phyloP scores from a whole-genome alignment of 2,113 vertebrate genomes.

The Xiphophorus couchianus region DNA sequence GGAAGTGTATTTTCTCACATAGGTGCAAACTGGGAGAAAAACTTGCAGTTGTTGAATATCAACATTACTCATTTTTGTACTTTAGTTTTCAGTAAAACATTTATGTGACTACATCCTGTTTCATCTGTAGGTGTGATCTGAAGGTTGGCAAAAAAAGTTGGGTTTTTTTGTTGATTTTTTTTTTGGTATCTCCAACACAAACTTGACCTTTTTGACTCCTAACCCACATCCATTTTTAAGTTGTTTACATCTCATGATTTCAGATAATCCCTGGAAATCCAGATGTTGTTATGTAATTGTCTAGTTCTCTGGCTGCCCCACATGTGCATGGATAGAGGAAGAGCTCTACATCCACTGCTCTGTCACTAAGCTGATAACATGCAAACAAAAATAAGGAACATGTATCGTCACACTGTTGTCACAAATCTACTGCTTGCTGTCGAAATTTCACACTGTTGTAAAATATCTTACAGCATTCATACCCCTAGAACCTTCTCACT shows the following conservation, averaged over 20 bases:
- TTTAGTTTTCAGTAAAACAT: neutral
- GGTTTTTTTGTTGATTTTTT: no score
- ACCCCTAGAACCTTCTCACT: neutral
- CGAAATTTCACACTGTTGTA: neutral
- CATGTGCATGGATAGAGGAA: slow-evolving; percentile 20
- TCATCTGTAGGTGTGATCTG: neutral
- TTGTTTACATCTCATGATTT: slow-evolving; percentile 19
- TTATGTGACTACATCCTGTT: neutral
- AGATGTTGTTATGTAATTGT: slow-evolving; percentile 64
- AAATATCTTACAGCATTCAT: neutral
- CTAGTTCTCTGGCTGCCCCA: slow-evolving; percentile 39
- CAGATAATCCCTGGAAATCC: slow-evolving; percentile 62
- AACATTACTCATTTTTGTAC: neutral
- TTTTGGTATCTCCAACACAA: neutral
- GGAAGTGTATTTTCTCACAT: neutral
- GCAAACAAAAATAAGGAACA: neutral
- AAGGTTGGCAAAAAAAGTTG: neutral
- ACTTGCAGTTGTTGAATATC: neutral
- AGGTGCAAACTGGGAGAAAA: neutral
- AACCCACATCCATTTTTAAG: slow-evolving; percentile 8
- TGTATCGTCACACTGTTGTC: neutral
- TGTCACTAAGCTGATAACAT: neutral
- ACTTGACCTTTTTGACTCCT: slow-evolving; percentile 5
- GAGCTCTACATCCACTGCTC: slow-evolving; percentile 38
- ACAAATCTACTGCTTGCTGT: neutral